phyloP scores from a whole-genome alignment of 2,888 invertebrate genomes.

The Steinernema scapterisci region DNA sequence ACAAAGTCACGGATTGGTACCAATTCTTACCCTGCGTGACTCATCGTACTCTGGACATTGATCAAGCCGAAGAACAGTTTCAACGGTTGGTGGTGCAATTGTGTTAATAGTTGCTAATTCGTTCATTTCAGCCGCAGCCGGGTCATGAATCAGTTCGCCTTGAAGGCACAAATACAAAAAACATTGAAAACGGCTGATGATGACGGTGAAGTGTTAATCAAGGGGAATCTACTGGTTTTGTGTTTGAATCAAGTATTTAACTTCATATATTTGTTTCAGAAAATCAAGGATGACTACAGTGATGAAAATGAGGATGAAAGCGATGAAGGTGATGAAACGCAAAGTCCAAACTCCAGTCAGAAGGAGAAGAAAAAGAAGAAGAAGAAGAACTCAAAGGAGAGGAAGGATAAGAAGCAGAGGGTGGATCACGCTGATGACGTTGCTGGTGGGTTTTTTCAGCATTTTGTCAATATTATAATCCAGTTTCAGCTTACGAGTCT shows the following conservation, averaged over 20 bases:
- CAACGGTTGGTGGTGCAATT: slow-evolving; percentile 73
- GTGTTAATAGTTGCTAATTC: not conserved
- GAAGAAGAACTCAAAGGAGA: slow-evolving; percentile 45
- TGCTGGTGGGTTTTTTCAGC: slow-evolving; percentile 49
- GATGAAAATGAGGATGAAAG: slow-evolving; percentile 44
- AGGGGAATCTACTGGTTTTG: not conserved
- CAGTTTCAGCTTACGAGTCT: slow-evolving; percentile 57
- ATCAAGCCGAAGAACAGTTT: slow-evolving; percentile 97
- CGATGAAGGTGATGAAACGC: slow-evolving; percentile 36
- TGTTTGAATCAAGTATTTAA: not conserved
- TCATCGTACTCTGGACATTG: slow-evolving; percentile 91
- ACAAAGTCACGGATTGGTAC: slow-evolving; percentile 86
- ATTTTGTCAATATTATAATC: not conserved
- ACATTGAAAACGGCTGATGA: slow-evolving; percentile 71
- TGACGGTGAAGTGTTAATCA: slow-evolving; percentile 52
- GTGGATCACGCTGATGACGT: slow-evolving; percentile 64
- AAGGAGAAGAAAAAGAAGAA: slow-evolving; percentile 50
- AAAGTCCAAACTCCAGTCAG: slow-evolving; percentile 35
- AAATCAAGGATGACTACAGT: slow-evolving; percentile 61
- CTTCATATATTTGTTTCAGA: slow-evolving; percentile 52
- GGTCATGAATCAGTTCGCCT: slow-evolving; percentile 89
- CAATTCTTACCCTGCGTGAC: slow-evolving; percentile 86
- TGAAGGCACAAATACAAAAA: slow-evolving; percentile 67
- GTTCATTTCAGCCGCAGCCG: slow-evolving; percentile 79
- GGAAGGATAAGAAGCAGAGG: slow-evolving; percentile 47